Evolutionary conservation across 2,797 vertebrate genomes (phyloP), one percentile per base, ranked within the genome.

Genomic region (Ctenopoma kingsleyae): DNA sequence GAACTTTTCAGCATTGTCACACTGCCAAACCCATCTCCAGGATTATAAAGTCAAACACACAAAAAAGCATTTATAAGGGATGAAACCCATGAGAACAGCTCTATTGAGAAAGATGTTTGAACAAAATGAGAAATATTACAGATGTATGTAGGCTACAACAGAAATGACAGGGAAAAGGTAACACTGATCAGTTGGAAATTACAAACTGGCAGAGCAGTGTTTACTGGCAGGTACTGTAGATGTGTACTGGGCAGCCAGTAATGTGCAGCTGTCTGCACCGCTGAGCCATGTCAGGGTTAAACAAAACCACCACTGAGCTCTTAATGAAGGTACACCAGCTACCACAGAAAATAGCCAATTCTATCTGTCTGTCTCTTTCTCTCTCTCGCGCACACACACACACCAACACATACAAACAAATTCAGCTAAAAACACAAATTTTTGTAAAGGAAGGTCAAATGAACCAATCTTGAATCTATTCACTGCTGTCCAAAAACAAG

Each of bases 11-110:
- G 63, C 43, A n/a, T 2, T 63, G 69, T 67, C 55, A 71, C 62
- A 17, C 44, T 73, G 72, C 67, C 78, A 82, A 71, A 70, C 54
- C 59, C 50, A 78, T 79, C 67, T 70, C 61, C 76, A 56, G 48
- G 48, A 25, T 17, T 11, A 22, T 38, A 50, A 51, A 79, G 35
- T 44, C 38, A 72, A 55, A 64, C 44, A 62, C 47, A 67, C 49
- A 35, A 16, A 63, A 96, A 91, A 94, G 81, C 94, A 96, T 77
- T 86, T 87, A 87, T 78, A 90, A 65, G 94, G 94, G 88, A 97
- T 95, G 59, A 82, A 74, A 71, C 94, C 92, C 61, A 66, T 82
- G 40, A 89, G 75, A 76, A 86, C 90, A 64, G 74, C 67, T 53
- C 76, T 81, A 74, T 81, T 56, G 65, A 62, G 53, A 76, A 43